Percentiles rank a stretch among this genome's conserved stretches.
These are phyloP conservation scores for Zoanthus gigantus DNA, from an alignment of 92 coral and sea anemone genomes.

Conservation along the genomic window DNA sequence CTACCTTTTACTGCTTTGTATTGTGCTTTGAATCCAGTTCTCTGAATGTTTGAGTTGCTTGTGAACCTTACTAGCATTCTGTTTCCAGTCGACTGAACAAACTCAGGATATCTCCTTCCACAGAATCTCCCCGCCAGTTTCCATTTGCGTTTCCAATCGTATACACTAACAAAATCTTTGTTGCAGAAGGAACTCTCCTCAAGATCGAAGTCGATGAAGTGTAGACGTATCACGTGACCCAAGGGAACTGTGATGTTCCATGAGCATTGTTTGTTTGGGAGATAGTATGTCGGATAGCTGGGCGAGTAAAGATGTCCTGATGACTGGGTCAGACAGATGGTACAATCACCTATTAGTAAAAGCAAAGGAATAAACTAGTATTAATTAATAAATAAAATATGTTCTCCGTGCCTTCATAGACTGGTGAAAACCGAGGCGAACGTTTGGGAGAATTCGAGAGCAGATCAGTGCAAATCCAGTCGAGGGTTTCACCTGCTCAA, in stretches of 20 bases:
- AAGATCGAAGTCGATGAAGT: constrained; percentile 67
- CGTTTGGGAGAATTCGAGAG: no score
- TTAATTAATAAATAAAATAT: no score
- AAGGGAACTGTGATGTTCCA: constrained; percentile 69
- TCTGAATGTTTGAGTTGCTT: constrained; percentile 53
- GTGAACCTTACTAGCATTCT: constrained; percentile 57
- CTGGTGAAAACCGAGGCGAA: no score
- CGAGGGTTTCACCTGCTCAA: no score
- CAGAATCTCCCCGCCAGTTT: constrained; percentile 71
- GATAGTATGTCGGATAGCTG: constrained; percentile 62
- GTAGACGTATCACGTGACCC: constrained; percentile 60
- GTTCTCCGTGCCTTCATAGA: no score
- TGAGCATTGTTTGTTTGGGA: constrained; percentile 49
- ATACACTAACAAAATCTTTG: constrained; percentile 67
- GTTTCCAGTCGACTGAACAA: constrained; percentile 74
- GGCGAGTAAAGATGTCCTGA: constrained; percentile 67
- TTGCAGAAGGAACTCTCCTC: constrained; percentile 73
- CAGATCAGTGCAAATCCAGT: no score
- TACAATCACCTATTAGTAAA: constrained; percentile 42
- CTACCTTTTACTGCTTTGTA: constrained; percentile 67
- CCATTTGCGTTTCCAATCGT: constrained; percentile 34
- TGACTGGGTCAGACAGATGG: constrained; percentile 28
- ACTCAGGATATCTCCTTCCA: constrained; percentile 74
- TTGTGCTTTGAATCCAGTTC: constrained; percentile 70
- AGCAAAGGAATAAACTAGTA: neutral